Percentiles rank a stretch among this genome's conserved stretches.
Evolutionary conservation across 1,140 invertebrate genomes (phyloP).

Genomic region (Drosophila orena): DNA sequence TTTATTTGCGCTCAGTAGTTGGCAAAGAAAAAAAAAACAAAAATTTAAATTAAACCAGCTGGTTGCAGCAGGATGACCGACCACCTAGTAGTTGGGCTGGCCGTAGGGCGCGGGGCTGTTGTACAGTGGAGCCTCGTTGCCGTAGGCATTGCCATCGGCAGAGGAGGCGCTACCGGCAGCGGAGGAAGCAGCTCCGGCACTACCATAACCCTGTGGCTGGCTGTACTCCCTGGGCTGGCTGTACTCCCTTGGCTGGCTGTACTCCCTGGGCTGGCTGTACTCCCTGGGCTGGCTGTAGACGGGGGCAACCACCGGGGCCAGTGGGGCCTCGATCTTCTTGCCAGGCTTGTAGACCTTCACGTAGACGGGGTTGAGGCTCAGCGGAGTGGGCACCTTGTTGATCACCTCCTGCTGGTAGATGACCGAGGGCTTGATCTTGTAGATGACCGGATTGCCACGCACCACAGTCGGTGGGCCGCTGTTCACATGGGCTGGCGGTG

Average conservation of each 20-base stretch:
- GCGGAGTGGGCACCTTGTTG: conserved; percentile 81
- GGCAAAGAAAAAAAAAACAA: conserved; percentile 58
- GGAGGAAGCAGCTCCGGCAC: conserved; percentile 37
- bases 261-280: conserved; percentile 46
- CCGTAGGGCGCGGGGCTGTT: conserved; percentile 69
- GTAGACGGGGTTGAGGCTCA: conserved; percentile 81
- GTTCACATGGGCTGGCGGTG: conserved; percentile 75
- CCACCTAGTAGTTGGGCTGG: conserved; percentile 58
- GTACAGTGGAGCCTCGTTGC: conserved; percentile 62
- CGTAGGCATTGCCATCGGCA: conserved; percentile 53
- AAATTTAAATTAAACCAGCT: conserved; percentile 57
- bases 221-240: conserved; percentile 44
- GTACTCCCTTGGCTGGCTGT: conserved; percentile 49
- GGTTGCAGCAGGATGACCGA: conserved; percentile 11
- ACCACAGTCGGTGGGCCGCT: conserved; percentile 80
- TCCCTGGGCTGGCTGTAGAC: conserved; percentile 50
- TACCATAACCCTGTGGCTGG: conserved; percentile 53
- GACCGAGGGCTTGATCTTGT: conserved; percentile 80
- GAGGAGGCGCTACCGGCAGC: conserved; percentile 34
- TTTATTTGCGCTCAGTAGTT: conserved; percentile 58
- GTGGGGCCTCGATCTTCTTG: conserved; percentile 78
- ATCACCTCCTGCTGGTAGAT: conserved; percentile 84
- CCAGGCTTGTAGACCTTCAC: conserved; percentile 83
- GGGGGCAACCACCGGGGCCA: conserved; percentile 74
- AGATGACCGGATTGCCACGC: conserved; percentile 79